Base-by-base conservation (phyloP, 2,113 vertebrate species). In the Vulpes lagopus region DNA sequence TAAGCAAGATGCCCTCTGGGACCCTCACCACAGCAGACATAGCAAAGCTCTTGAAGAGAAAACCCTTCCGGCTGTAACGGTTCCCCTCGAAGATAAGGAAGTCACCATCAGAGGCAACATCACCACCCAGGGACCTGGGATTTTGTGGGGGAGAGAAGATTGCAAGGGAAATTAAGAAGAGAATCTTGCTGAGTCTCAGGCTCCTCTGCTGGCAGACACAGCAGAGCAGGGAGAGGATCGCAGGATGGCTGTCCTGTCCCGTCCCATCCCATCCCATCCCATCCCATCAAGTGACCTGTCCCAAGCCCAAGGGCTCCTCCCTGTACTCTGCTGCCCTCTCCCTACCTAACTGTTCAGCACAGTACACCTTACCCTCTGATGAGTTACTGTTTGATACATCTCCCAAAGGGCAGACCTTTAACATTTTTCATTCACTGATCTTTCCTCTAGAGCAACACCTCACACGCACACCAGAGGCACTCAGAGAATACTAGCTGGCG, bases 1-100 rank as follows among this genome's bases (percentile, higher is more conserved):
- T 30, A 8, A 83, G 5, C 65, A n/a, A 0, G 0, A 59, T 0
- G 20, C 53, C 1, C 74, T 22, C 64, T 0, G 27, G 83, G 16
- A 89, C 2, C 49, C 99, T 99, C 97, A 99, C 99, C 99, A 99
- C 99, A 0, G 99, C 99, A 0, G 99, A 99, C 99, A 99, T 99
- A 85, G 99, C 99, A 4, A 99, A 99, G 98, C 99, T 99, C 98
- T 99, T 99, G 97, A 99, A 99, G n/a, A 99, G 98, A 97, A 99
- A 99, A 0, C 99, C 99, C 96, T 99, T 99, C 5, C 99, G 99
- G 93, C 99, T 99, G 98, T 99, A 99, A 0, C 99, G 99, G 96
- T 99, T 99, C 43, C 99, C 99, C 98, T 99, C 99, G 5, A 99
- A 99, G 98, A 99, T 99, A 98, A 99, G 99, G 96, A 99, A 99